Evolutionary conservation across 2,888 invertebrate species (phyloP).

Genomic region (Panopea generosa): DNA sequence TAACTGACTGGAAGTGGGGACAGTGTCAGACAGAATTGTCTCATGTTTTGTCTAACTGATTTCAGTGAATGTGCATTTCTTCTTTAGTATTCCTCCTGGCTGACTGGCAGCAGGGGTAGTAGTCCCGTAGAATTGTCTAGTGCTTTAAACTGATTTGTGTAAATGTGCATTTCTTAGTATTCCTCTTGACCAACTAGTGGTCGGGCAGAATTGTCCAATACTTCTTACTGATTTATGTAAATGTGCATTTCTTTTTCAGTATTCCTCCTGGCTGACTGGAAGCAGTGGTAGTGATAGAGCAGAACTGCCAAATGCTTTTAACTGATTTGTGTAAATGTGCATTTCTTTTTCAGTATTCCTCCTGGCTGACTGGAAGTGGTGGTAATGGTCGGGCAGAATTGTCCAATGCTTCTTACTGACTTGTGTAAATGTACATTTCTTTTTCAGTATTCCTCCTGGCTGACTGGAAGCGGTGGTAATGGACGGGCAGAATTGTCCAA

Average conservation of each 20-base stretch:
- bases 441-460: slow-evolving; percentile 1
- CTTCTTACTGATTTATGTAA: slow-evolving; percentile 52
- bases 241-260: slow-evolving; percentile 52
- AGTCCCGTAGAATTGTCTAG: no score
- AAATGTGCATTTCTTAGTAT: slow-evolving; percentile 53
- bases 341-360: slow-evolving; percentile 29
- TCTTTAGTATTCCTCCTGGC: background rate
- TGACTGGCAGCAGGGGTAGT: no score
- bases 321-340: slow-evolving; percentile 56
- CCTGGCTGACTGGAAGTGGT: no score
- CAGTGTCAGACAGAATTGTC: no score
- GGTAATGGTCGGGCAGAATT: no score
- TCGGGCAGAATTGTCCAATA: no score
- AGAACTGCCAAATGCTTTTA: no score
- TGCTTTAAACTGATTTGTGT: slow-evolving; percentile 51
- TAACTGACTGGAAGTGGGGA: no score
- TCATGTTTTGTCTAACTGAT: slow-evolving; percentile 42
- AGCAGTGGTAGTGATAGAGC: no score
- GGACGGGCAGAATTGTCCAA: no score
- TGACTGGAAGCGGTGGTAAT: no score
- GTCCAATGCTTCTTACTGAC: slow-evolving; percentile 41
- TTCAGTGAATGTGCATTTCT: slow-evolving; percentile 61
- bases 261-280: background rate
- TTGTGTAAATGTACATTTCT: slow-evolving; percentile 61
- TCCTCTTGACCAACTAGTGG: background rate